phyloP scores from a whole-genome alignment of 1,140 invertebrate species.

The Muscidifurax raptorellus region DNA sequence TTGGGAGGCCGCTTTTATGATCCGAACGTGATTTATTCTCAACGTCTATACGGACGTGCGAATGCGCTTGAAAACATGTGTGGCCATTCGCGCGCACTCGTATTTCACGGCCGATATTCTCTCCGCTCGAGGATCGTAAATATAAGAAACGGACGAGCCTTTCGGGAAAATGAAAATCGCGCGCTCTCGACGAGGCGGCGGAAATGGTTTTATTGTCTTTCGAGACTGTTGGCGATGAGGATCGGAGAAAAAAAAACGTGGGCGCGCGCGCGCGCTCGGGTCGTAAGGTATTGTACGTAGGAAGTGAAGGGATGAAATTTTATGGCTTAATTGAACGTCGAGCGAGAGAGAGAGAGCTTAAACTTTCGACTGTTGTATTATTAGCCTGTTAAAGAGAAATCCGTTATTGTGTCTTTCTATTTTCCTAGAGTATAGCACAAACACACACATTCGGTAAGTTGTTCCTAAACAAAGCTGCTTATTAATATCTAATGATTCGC shows the following conservation, averaged over 20 bases:
- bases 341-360: not conserved
- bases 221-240: not conserved
- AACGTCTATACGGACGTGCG: not conserved
- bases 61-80: constrained; percentile 39
- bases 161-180: constrained; percentile 35
- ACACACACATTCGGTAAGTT: too few relatives aligned
- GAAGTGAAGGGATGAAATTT: constrained; percentile 17
- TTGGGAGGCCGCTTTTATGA: constrained; percentile 38
- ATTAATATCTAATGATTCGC: too few relatives aligned
- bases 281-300: not conserved
- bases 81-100: constrained; percentile 35
- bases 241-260: not conserved
- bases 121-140: constrained; percentile 34
- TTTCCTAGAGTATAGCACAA: too few relatives aligned
- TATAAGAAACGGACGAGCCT: not conserved
- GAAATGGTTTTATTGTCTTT: constrained; percentile 47
- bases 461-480: too few relatives aligned
- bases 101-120: constrained; percentile 21
- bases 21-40: constrained; percentile 36
- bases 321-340: constrained; percentile 32
- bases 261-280: not conserved
- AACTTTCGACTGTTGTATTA: not conserved
- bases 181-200: not conserved
- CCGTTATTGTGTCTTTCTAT: not conserved
- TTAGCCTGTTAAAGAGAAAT: not conserved